These are phyloP conservation scores for Hormaphis cornu DNA, from an alignment of 1,140 invertebrate genomes.

Conservation along the genomic window DNA sequence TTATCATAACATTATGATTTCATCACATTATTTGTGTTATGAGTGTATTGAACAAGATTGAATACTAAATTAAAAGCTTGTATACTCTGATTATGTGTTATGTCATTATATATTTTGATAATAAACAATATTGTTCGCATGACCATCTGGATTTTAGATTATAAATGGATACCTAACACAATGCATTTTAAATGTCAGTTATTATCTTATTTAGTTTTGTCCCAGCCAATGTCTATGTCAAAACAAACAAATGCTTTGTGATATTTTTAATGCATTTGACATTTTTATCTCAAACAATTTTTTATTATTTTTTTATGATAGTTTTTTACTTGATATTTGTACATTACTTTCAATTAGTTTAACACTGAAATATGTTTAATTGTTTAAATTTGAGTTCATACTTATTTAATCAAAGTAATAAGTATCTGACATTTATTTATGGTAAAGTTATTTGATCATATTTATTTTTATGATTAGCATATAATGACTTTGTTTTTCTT, in stretches of 20 bases:
- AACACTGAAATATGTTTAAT: too few relatives aligned
- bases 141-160: slow-evolving; percentile 23
- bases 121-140: not conserved
- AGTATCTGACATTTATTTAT: too few relatives aligned
- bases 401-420: too few relatives aligned
- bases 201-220: slow-evolving; percentile 4
- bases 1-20: too few relatives aligned
- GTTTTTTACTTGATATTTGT: slow-evolving; percentile 32
- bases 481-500: too few relatives aligned
- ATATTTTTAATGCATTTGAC: slow-evolving; percentile 4
- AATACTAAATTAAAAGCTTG: too few relatives aligned
- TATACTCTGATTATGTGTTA: not conserved
- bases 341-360: too few relatives aligned
- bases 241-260: not conserved
- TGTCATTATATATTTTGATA: slow-evolving; percentile 11
- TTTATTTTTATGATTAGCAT: too few relatives aligned
- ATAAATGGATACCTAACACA: slow-evolving; percentile 5
- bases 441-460: too few relatives aligned
- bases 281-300: not conserved
- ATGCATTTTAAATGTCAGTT: slow-evolving; percentile 8
- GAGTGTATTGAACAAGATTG: too few relatives aligned
- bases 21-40: too few relatives aligned
- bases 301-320: slow-evolving; percentile 38
- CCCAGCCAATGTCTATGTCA: not conserved
- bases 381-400: too few relatives aligned